phyloP scores from a whole-genome alignment of 2,797 vertebrate genomes.

The Crenichthys baileyi region DNA sequence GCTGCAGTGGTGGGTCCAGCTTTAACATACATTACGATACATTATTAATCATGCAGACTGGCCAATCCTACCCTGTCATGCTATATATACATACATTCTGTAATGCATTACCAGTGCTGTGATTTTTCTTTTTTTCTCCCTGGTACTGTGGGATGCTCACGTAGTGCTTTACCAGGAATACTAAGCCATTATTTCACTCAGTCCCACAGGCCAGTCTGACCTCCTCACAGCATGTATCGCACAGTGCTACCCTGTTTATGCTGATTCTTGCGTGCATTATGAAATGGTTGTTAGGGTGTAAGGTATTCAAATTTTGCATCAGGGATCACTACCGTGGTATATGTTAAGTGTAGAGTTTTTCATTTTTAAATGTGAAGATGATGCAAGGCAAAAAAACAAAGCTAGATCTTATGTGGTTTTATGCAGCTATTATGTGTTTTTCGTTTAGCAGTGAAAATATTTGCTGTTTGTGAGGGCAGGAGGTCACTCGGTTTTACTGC shows the following conservation, averaged over 20 bases:
- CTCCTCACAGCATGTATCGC: conserved; percentile 66
- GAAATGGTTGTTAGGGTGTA: conserved; percentile 61
- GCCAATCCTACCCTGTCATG: conserved; percentile 75
- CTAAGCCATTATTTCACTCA: conserved; percentile 79
- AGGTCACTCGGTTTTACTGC: conserved; percentile 58
- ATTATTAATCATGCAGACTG: conserved; percentile 82
- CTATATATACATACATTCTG: conserved; percentile 43
- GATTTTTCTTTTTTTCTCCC: conserved; percentile 68
- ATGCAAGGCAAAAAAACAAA: conserved; percentile 32
- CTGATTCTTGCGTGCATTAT: conserved; percentile 73
- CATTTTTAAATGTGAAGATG: conserved; percentile 28
- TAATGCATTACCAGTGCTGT: conserved; percentile 80
- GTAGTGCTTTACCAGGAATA: conserved; percentile 83
- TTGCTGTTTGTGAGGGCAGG: conserved; percentile 47
- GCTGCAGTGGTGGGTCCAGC: conserved; percentile 68
- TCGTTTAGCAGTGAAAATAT: conserved; percentile 30
- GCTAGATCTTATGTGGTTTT: conserved; percentile 43
- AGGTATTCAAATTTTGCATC: conserved; percentile 64
- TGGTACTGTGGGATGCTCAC: conserved; percentile 72
- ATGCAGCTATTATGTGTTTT: conserved; percentile 18
- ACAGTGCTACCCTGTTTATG: conserved; percentile 72
- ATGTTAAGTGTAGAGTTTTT: conserved; percentile 21
- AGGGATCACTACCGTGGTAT: conserved; percentile 54
- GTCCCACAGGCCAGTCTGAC: conserved; percentile 78
- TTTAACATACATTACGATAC: conserved; percentile 85